Base-by-base conservation (phyloP, 2,797 vertebrate species). In the Gadopsis marmoratus region DNA sequence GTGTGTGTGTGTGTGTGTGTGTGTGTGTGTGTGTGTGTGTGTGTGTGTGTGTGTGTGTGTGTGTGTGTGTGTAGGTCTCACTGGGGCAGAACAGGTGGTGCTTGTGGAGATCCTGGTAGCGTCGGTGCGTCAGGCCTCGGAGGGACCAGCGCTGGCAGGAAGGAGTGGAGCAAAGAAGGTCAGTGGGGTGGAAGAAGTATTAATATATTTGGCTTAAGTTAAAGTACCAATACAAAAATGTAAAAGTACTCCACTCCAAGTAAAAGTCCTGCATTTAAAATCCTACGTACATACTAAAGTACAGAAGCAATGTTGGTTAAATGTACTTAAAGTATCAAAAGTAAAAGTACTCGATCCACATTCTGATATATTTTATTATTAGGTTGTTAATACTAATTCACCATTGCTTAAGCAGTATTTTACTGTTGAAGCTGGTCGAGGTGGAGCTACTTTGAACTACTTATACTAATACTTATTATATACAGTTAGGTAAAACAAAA, bases 101-200 rank as follows among this genome's bases (percentile, higher is more conserved):
- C 94, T 97, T 3, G 94, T 96, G 1, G 97, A 98, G 93, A 93
- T 98, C 55, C 88, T 98, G 78, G 84, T 97, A 0, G 96, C 96
- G 2, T 96, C 96, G 0, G 94, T 97, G 59, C 96, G 95, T 86
- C 97, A 98, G 93, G 96, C 97, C 55, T 95, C 95, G 59, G 96
- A 97, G 84, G 97, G 97, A 35, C 96, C 96, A 33, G 94, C 87
- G 51, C 94, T 96, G 74, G 93, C 94, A 14, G 97, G 97, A 60
- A 96, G 97, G 93, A 96, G 93, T 7, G 93, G 95, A 68, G 90
- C 93, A 31, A 97, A 95, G 90, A 98, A 96, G 95, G 97, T 98
- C 66, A 88, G 95, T 12, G 37, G 11, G 19, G 2, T 6, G 19
- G 56, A 17, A 8, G n/a, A 61, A 39, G n/a, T 37, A 21, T 59